These are phyloP conservation scores for Xanthia togata DNA, from an alignment of 2,888 invertebrate species.

Conservation along the genomic window DNA sequence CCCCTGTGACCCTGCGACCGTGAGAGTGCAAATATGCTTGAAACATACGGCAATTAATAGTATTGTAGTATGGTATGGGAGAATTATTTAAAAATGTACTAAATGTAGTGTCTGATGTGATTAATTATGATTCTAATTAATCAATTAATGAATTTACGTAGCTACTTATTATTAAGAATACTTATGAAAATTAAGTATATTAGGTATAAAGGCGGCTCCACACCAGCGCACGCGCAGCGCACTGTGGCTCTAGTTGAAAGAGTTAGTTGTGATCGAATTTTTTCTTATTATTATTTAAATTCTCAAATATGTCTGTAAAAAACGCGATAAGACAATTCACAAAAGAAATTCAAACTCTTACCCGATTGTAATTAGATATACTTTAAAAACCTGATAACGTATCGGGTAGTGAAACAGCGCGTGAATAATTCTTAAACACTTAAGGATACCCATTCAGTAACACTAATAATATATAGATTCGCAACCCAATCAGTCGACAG, in stretches of 20 bases:
- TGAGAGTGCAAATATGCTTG: constrained; percentile 15
- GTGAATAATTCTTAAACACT: background rate
- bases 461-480: background rate
- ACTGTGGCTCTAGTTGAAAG: background rate
- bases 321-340: no score
- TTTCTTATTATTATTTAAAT: background rate
- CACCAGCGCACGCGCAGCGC: no score
- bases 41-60: background rate
- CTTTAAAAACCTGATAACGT: constrained; percentile 12
- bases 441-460: background rate
- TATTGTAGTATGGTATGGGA: no score
- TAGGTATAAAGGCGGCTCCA: no score
- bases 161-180: background rate
- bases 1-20: constrained; percentile 32
- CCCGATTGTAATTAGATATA: constrained; percentile 14
- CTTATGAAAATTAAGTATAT: background rate
- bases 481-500: background rate
- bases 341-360: no score
- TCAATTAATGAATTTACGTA: background rate
- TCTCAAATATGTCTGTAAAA: background rate
- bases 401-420: background rate
- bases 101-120: background rate
- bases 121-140: background rate
- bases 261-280: background rate
- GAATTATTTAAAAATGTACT: background rate